Conservation (phyloP, 2,113 vertebrate genomes). For the Thinocorus orbignyianus region DNA sequence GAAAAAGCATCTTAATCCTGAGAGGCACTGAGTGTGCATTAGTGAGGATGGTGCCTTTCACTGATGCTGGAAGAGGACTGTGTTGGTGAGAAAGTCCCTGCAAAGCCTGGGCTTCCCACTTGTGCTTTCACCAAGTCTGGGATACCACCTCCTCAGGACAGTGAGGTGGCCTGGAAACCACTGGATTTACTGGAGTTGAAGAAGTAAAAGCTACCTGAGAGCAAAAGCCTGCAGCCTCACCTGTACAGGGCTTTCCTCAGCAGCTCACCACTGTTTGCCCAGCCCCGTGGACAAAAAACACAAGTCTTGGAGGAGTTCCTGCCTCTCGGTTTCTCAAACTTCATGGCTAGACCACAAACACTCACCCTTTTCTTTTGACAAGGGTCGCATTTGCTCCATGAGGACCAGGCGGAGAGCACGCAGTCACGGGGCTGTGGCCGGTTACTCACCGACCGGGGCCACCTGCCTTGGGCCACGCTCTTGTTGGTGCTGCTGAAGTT, state of each 20-base stretch:
- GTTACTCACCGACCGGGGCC: not conserved
- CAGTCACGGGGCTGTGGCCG: constrained; percentile 78
- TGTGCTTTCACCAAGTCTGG: not conserved
- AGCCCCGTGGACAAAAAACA: not conserved
- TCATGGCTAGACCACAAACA: not conserved
- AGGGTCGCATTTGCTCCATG: constrained; percentile 87
- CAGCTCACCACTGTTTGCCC: rapidly evolving
- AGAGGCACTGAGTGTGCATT: not conserved
- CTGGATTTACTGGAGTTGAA: not conserved
- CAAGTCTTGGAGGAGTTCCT: not conserved
- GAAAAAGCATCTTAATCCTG: constrained; percentile 26
- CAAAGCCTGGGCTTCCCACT: not conserved
- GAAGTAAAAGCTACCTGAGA: not conserved
- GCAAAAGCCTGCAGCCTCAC: not conserved
- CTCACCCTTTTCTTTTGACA: constrained; percentile 90
- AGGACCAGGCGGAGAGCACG: constrained; percentile 82
- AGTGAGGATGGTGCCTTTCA: not conserved
- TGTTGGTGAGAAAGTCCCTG: not conserved
- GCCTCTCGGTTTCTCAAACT: not conserved
- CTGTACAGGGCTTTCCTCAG: rapidly evolving
- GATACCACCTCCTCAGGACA: not conserved
- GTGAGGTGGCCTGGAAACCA: not conserved
- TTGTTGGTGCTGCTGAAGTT: not conserved
- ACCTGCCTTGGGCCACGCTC: constrained; percentile 20
- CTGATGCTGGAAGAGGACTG: not conserved